Evolutionary conservation across 2,888 invertebrate species (phyloP).

Genomic region (Heteromyza rotundicornis): DNA sequence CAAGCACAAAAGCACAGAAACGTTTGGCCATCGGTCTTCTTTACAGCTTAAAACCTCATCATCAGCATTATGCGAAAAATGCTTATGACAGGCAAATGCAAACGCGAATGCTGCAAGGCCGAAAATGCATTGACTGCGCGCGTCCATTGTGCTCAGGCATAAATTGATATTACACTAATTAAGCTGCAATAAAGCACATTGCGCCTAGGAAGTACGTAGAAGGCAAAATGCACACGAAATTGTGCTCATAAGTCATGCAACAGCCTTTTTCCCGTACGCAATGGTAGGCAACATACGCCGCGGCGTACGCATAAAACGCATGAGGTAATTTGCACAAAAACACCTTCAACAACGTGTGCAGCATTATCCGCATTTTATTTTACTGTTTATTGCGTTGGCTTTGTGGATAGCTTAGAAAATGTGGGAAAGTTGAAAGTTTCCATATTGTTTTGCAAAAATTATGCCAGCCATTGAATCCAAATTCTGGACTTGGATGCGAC

Average conservation of each 20-base stretch:
- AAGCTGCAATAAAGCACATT: conserved; percentile 55
- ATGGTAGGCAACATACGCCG: too few relatives aligned
- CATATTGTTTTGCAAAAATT: too few relatives aligned
- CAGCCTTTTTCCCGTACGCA: too few relatives aligned
- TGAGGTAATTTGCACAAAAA: too few relatives aligned
- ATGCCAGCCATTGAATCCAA: too few relatives aligned
- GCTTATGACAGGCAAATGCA: background rate
- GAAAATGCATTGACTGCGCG: conserved; percentile 5
- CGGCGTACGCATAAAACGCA: too few relatives aligned
- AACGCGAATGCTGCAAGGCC: conserved; percentile 4
- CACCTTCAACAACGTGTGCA: too few relatives aligned
- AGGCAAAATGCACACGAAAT: background rate
- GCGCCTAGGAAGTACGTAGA: background rate
- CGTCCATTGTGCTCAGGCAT: conserved; percentile 32
- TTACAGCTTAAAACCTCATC: background rate
- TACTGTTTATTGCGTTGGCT: background rate
- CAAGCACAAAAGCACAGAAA: background rate
- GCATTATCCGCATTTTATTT: too few relatives aligned
- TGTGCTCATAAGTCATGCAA: background rate
- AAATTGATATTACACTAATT: conserved; percentile 61
- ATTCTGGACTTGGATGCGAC: too few relatives aligned
- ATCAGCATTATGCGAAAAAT: background rate
- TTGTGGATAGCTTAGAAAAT: too few relatives aligned
- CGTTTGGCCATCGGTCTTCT: background rate
- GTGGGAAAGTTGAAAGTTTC: too few relatives aligned